Conservation (phyloP, 1,140 invertebrate genomes). For the Xylocopa sonorina region DNA sequence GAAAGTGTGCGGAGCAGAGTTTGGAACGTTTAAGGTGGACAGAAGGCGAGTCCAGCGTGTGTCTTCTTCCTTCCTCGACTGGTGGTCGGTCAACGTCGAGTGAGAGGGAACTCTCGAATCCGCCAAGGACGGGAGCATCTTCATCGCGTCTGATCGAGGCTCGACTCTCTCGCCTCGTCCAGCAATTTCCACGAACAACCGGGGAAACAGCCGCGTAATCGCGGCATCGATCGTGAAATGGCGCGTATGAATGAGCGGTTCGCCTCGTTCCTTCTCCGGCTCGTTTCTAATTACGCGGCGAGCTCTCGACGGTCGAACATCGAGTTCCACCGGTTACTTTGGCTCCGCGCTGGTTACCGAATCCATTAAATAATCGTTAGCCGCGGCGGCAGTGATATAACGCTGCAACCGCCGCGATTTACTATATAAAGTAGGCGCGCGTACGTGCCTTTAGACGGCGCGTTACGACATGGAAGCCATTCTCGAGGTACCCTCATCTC, state of each 20-base stretch:
- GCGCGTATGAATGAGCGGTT: conserved; percentile 17
- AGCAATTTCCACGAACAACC: conserved; percentile 17
- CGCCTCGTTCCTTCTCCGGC: neutral
- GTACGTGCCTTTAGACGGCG: too few relatives aligned
- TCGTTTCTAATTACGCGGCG: conserved; percentile 6
- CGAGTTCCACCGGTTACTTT: too few relatives aligned
- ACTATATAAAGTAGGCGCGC: neutral
- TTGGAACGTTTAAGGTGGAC: neutral
- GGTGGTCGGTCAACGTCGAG: conserved; percentile 1
- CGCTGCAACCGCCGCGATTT: conserved; percentile 3
- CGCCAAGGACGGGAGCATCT: conserved; percentile 45
- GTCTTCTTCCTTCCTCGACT: conserved; percentile 36
- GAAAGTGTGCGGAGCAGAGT: neutral
- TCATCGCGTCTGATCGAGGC: conserved; percentile 38
- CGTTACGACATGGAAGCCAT: conserved; percentile 30
- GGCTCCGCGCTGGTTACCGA: too few relatives aligned
- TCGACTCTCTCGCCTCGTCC: conserved; percentile 15
- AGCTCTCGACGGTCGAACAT: conserved; percentile 5
- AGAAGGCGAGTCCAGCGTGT: neutral
- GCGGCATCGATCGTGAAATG: conserved; percentile 22
- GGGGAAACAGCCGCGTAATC: conserved; percentile 18
- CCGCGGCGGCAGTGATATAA: neutral
- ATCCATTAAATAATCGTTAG: conserved; percentile 27
- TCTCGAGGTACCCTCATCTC: neutral
- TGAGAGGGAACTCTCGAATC: conserved; percentile 42